Evolutionary conservation across 2,113 vertebrate genomes (phyloP), one percentile per base, ranked within the genome.

Genomic region (Rhea pennata): DNA sequence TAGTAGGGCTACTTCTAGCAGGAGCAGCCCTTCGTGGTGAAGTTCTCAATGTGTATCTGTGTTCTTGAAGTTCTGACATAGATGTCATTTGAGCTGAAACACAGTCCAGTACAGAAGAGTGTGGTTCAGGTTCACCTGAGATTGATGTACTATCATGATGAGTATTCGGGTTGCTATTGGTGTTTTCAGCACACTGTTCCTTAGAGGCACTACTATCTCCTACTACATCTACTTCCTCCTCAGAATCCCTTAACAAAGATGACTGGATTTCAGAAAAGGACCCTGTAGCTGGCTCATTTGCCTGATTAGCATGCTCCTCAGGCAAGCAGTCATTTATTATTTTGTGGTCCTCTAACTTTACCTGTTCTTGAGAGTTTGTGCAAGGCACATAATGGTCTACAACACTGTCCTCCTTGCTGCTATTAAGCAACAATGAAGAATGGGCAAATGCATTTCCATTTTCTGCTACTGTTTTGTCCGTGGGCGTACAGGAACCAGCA

Each of bases 371-470:
- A 96, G 98, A 98, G 98, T 98, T 98, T 98, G 98, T 99, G 99
- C 98, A 99, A 99, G 99, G 99, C 99, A 99, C 99, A 94, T 98
- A 96, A 97, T 98, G 98, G 98, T 99, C 98, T 94, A 99, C 97
- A 95, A 97, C 97, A 79, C 96, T 97, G 95, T 98, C 98, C 54
- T 97, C 98, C 97, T 99, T 99, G 97, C 98, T 98, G 94, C 98
- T 98, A n/a, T 98, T 99, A 90, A 98, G 98, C 98, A 99, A 97
- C 92, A 98, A 87, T 0, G 97, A 97, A 96, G 97, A 96, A 80
- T 96, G 98, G 96, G 97, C 98, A 88, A 97, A 96, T 46, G 95
- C 97, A 91, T 98, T 98, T 96, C 98, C 96, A 74, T 98, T 98
- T 97, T 98, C 98, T 96, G 98, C 98, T 98, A 98, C 97, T 64